Conservation (phyloP, 2,113 vertebrate species). For the Ploceus nigricollis region DNA sequence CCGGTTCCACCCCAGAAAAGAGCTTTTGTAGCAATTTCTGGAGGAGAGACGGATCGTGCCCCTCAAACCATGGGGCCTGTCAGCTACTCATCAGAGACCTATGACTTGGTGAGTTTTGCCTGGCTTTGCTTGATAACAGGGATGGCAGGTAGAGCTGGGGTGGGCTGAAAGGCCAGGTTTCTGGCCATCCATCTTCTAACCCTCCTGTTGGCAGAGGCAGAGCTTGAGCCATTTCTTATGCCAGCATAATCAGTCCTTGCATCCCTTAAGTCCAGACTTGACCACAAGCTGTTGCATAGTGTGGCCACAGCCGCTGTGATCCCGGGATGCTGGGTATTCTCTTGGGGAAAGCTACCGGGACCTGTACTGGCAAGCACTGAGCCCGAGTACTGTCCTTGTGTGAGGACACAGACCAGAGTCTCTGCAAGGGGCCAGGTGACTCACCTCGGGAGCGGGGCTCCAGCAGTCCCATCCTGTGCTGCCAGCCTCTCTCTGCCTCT, state of each 20-base stretch:
- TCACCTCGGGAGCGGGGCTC: fast-evolving
- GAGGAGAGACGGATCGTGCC: neutral
- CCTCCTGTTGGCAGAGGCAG: neutral
- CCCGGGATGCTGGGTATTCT: neutral
- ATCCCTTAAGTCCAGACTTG: neutral
- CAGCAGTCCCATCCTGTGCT: fast-evolving
- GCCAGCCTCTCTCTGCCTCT: neutral
- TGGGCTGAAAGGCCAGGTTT: neutral
- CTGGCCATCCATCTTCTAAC: neutral
- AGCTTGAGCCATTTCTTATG: neutral
- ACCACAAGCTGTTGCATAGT: fast-evolving
- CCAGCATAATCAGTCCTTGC: fast-evolving
- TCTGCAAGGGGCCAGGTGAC: neutral
- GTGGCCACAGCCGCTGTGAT: neutral
- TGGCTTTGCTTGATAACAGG: neutral
- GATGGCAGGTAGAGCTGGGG: neutral
- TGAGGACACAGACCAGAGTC: neutral
- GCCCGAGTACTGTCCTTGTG: fast-evolving
- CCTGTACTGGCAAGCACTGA: neutral
- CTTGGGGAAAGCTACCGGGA: fast-evolving
- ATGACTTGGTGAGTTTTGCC: slow-evolving; percentile 43
- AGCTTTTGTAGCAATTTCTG: slow-evolving; percentile 9
- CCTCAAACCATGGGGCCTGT: slow-evolving; percentile 22
- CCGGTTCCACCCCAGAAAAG: neutral
- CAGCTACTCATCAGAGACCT: slow-evolving; percentile 29